These are phyloP conservation scores for Tricholaema leucomelas DNA, from an alignment of 2,113 vertebrate species.

Conservation along the genomic window DNA sequence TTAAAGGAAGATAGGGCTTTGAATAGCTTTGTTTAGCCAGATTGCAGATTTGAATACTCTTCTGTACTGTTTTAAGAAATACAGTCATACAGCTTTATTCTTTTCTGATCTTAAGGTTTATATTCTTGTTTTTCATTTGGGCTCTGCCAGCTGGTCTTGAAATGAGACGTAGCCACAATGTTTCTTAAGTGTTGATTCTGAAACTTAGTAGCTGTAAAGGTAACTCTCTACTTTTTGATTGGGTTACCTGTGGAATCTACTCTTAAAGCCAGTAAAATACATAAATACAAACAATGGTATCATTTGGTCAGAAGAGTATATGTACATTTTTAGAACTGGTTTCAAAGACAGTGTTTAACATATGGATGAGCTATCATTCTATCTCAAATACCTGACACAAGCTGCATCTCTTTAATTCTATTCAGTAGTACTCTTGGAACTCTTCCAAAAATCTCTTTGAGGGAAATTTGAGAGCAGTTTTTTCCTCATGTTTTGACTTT, in stretches of 20 bases:
- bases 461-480: not conserved
- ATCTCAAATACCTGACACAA: not conserved
- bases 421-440: not conserved
- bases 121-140: not conserved
- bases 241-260: not conserved
- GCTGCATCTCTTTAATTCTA: not conserved
- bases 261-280: not conserved
- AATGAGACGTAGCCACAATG: not conserved
- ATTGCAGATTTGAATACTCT: not conserved
- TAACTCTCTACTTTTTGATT: not conserved
- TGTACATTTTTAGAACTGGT: not conserved
- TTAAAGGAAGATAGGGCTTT: not conserved
- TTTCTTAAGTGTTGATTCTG: not conserved
- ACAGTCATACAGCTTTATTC: not conserved
- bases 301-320: not conserved
- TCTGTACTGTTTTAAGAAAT: not conserved
- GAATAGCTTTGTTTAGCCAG: not conserved
- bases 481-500: not conserved
- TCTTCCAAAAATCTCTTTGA: not conserved
- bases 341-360: not conserved
- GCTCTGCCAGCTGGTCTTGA: not conserved
- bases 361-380: not conserved
- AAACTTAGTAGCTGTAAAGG: not conserved
- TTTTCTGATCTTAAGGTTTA: not conserved
- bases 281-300: not conserved